Evolutionary conservation across 2,113 vertebrate genomes (phyloP).

Genomic region (Cyanoliseus patagonus): DNA sequence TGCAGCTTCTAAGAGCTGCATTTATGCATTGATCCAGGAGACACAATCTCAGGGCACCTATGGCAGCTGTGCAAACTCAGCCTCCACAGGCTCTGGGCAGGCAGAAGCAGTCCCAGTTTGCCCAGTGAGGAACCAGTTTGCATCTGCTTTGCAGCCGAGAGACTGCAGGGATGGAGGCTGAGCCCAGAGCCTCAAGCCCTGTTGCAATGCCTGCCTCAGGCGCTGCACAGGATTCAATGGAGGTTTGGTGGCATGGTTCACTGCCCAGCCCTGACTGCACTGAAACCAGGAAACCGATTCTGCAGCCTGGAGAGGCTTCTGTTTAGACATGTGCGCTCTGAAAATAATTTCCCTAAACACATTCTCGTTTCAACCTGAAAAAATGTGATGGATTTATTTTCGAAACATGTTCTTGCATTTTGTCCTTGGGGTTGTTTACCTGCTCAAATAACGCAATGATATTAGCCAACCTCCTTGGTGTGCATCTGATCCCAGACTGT

Average conservation of each 20-base stretch:
- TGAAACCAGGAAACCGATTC: not conserved
- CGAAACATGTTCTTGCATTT: not conserved
- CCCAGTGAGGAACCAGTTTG: not conserved
- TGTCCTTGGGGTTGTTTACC: not conserved
- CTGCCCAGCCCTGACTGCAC: not conserved
- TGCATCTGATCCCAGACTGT: not conserved
- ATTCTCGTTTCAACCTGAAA: not conserved
- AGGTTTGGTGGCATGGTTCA: not conserved
- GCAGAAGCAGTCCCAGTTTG: not conserved
- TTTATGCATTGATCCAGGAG: not conserved
- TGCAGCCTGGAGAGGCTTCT: not conserved
- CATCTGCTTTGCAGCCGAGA: not conserved
- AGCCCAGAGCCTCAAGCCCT: not conserved
- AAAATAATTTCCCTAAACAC: not conserved
- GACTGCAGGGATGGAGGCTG: not conserved
- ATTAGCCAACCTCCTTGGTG: not conserved
- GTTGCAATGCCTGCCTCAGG: not conserved
- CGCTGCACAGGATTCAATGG: fast-evolving
- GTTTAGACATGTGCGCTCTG: not conserved
- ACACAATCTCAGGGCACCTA: not conserved
- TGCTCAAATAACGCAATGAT: not conserved
- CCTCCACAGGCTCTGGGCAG: not conserved
- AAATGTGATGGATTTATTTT: not conserved
- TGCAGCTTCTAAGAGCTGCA: not conserved
- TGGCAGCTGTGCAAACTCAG: not conserved